Conservation (phyloP, 1,140 invertebrate genomes). For the Paramacrobiotus metropolitanus region DNA sequence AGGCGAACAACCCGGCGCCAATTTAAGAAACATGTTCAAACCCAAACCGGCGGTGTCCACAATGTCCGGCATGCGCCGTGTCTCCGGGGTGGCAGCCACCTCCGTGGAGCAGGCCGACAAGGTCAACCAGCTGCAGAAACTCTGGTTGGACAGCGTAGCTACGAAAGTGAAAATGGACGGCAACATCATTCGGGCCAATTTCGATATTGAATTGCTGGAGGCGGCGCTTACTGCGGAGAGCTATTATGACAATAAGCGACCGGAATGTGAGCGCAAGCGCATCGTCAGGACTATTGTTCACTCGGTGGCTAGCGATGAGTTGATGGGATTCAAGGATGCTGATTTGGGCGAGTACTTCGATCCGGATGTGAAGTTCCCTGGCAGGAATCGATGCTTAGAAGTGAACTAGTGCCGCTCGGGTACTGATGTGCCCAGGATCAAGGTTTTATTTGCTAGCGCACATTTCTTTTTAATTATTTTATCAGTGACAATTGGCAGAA, state of each 20-base stretch:
- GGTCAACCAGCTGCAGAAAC: not conserved
- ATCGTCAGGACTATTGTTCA: not conserved
- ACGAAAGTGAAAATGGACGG: conserved; percentile 2
- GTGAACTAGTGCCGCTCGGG: too few relatives aligned
- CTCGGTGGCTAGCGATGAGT: not conserved
- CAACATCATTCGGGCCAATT: not conserved
- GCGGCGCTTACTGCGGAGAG: not conserved
- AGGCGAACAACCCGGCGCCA: not conserved
- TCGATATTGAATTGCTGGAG: not conserved
- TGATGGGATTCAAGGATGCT: not conserved
- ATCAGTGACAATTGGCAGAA: too few relatives aligned
- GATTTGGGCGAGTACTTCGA: not conserved
- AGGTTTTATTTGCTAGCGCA: too few relatives aligned
- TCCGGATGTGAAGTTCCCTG: conserved; percentile 2
- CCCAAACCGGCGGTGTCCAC: too few relatives aligned
- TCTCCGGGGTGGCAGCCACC: not conserved
- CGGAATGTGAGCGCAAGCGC: not conserved
- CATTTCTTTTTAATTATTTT: too few relatives aligned
- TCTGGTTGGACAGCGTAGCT: not conserved
- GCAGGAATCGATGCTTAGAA: not conserved
- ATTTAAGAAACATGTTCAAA: not conserved
- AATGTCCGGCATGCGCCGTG: not conserved
- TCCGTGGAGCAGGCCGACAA: not conserved
- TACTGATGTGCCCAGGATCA: too few relatives aligned
- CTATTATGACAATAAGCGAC: not conserved